Conservation (phyloP, 2,888 invertebrate genomes). For the Erannis defoliaria region DNA sequence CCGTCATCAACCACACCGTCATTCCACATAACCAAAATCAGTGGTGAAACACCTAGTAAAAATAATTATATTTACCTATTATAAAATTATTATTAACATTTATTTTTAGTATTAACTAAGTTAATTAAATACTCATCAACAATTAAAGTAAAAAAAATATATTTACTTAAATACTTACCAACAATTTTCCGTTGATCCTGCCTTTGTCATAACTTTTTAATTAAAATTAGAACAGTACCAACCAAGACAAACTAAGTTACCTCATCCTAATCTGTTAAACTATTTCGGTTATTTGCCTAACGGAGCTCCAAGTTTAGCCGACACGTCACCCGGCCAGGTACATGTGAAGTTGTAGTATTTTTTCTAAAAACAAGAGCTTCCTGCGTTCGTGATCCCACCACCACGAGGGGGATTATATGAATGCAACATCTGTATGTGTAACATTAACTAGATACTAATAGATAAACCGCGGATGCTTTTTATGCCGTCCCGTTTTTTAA, state of each 20-base stretch:
- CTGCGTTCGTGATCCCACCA: conserved; percentile 53
- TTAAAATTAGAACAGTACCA: conserved; percentile 9
- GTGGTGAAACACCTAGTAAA: too few species aligned
- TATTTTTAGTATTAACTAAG: too few species aligned
- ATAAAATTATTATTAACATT: too few species aligned
- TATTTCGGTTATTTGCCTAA: conserved; percentile 69
- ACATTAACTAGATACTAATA: conserved; percentile 85
- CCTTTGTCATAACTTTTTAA: neutral
- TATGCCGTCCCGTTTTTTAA: conserved; percentile 78
- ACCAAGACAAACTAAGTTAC: conserved; percentile 28
- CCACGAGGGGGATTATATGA: conserved; percentile 69
- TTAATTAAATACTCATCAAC: too few species aligned
- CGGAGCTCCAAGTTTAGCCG: conserved; percentile 55
- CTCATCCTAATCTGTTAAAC: conserved; percentile 42
- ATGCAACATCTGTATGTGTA: conserved; percentile 76
- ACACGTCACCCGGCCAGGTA: conserved; percentile 53
- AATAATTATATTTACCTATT: too few species aligned
- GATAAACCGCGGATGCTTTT: conserved; percentile 85
- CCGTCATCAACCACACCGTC: too few species aligned
- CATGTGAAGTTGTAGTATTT: conserved; percentile 48
- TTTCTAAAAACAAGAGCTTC: conserved; percentile 58
- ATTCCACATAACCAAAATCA: too few species aligned
- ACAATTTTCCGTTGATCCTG: too few species aligned
- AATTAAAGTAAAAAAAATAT: neutral
- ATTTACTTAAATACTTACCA: neutral